These are phyloP conservation scores for Athene cunicularia DNA, from an alignment of 2,113 vertebrate genomes.

Conservation along the genomic window DNA sequence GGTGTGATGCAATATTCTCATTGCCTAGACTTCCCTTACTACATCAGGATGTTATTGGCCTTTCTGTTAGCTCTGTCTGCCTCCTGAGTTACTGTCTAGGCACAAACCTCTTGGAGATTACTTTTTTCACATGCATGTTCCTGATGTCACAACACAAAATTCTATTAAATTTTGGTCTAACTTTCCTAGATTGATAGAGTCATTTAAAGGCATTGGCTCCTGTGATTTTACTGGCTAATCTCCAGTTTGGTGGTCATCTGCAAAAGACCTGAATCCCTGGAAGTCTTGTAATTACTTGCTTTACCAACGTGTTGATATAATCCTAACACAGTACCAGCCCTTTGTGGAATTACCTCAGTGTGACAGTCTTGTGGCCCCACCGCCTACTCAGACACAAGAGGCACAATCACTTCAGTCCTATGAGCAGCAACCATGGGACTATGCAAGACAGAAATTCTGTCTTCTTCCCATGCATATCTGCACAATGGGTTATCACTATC, in stretches of 20 bases:
- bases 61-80: neutral
- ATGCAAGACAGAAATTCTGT: neutral
- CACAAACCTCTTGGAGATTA: neutral
- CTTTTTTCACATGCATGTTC: neutral
- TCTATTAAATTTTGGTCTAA: neutral
- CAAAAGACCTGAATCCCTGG: neutral
- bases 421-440: neutral
- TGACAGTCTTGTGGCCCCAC: neutral
- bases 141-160: neutral
- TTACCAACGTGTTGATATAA: neutral
- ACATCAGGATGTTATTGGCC: neutral
- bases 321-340: neutral
- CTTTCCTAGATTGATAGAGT: neutral
- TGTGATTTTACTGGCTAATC: neutral
- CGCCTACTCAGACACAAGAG: neutral
- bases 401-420: neutral
- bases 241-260: neutral
- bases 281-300: neutral
- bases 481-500: neutral
- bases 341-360: neutral
- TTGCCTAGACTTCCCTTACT: neutral
- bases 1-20: neutral
- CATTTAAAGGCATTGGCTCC: neutral
- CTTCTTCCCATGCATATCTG: neutral
- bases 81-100: neutral